Evolutionary conservation across 2,888 invertebrate species (phyloP).

Genomic region (Tortrix viridana): DNA sequence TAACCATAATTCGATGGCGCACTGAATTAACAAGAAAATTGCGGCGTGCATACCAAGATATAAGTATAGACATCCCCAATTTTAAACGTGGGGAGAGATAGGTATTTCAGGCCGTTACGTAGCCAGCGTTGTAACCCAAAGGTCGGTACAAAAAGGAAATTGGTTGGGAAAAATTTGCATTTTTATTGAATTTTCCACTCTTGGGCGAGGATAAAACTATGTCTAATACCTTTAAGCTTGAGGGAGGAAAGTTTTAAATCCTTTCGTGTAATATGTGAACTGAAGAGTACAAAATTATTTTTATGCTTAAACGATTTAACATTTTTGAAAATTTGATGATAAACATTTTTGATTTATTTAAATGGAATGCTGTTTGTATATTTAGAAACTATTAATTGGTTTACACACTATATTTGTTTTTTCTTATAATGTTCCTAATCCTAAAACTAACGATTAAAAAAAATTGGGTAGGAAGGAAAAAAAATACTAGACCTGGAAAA

Average conservation of each 20-base stretch:
- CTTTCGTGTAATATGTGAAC: neutral
- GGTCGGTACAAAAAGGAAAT: conserved; percentile 73
- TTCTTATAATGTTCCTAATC: too few species aligned
- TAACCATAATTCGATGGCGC: conserved; percentile 62
- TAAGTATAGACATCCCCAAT: conserved; percentile 1
- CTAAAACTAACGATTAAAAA: too few species aligned
- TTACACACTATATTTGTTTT: too few species aligned
- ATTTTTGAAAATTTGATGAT: too few species aligned
- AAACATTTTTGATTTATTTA: too few species aligned
- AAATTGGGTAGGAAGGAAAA: too few species aligned
- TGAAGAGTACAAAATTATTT: too few species aligned
- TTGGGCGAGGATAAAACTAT: conserved; percentile 76
- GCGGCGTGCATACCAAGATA: conserved; percentile 47
- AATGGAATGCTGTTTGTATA: too few species aligned
- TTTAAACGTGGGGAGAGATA: conserved; percentile 7
- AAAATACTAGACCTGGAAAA: too few species aligned
- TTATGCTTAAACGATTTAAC: too few species aligned
- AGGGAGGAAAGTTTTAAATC: conserved; percentile 12
- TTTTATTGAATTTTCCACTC: conserved; percentile 83
- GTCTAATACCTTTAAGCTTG: conserved; percentile 53
- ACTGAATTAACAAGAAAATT: conserved; percentile 67
- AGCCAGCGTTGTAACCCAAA: conserved; percentile 68
- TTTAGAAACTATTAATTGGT: too few species aligned
- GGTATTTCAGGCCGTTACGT: conserved; percentile 51
- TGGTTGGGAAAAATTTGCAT: conserved; percentile 78